A percentile compares a stretch with the other conserved stretches of the same genome.
phyloP scores from a whole-genome alignment of 2,888 invertebrate genomes.

The Hylaea fasciaria region DNA sequence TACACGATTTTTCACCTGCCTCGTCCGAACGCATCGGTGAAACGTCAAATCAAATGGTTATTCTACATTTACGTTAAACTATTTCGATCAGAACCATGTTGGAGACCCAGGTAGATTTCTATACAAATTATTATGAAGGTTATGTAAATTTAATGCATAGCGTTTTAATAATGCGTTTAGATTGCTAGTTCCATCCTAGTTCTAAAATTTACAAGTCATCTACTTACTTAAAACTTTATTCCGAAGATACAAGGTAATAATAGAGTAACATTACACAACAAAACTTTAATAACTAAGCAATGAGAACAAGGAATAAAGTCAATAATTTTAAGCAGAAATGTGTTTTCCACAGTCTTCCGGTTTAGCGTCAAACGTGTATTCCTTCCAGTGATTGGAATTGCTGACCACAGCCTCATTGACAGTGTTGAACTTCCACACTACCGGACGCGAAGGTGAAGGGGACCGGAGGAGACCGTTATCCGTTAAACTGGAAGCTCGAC shows the following conservation, averaged over 20 bases:
- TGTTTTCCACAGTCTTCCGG: constrained; percentile 9
- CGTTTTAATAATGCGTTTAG: not conserved
- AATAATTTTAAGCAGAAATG: not conserved
- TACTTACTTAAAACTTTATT: constrained; percentile 18
- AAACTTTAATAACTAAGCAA: not conserved
- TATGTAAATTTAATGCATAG: too few relatives aligned
- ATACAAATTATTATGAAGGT: constrained; percentile 31
- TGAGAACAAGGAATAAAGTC: not conserved
- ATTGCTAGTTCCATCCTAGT: not conserved
- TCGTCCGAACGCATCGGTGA: constrained; percentile 52
- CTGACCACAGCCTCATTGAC: constrained; percentile 69
- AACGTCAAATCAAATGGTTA: constrained; percentile 75
- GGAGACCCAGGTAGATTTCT: constrained; percentile 61
- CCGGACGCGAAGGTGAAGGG: constrained; percentile 55
- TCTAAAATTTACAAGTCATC: not conserved
- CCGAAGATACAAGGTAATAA: not conserved
- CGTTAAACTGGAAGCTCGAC: constrained; percentile 64
- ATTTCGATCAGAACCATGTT: constrained; percentile 78
- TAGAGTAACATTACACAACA: constrained; percentile 8
- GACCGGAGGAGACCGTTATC: constrained; percentile 62
- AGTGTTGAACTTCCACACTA: constrained; percentile 75
- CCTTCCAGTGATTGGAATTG: constrained; percentile 70
- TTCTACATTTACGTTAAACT: constrained; percentile 82
- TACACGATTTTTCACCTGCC: constrained; percentile 57
- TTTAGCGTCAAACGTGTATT: constrained; percentile 57